A percentile compares a stretch with the other conserved stretches of the same genome.
Conservation (phyloP, 2,888 invertebrate species). For the Perdita meconis region DNA sequence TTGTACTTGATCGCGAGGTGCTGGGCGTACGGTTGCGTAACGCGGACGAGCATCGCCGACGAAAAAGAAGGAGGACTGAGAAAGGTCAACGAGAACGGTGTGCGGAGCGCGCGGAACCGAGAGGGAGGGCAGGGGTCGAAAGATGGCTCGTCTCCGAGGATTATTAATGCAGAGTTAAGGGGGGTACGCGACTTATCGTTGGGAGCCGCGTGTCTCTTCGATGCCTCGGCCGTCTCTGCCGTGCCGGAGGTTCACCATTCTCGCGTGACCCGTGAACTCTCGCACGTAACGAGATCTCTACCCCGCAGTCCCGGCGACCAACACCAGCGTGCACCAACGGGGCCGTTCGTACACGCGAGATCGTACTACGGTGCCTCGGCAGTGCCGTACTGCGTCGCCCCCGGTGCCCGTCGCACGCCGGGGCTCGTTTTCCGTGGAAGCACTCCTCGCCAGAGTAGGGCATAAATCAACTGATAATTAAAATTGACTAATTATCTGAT, state of each 20-base stretch:
- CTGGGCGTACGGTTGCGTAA: conserved; percentile 25
- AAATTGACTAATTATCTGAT: no score
- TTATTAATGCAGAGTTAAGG: conserved; percentile 69
- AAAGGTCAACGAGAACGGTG: conserved; percentile 5
- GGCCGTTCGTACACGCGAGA: conserved; percentile 56
- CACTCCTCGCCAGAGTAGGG: no score
- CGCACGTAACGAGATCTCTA: conserved; percentile 79
- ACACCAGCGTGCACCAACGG: conserved; percentile 47
- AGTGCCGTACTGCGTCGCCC: conserved; percentile 59
- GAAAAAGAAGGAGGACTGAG: conserved; percentile 8
- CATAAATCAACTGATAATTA: no score
- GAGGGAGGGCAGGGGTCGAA: neutral
- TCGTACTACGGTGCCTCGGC: conserved; percentile 44
- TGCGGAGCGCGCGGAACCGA: neutral
- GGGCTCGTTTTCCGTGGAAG: conserved; percentile 66
- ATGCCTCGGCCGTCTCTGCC: conserved; percentile 65
- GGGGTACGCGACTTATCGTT: conserved; percentile 69
- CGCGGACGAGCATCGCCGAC: conserved; percentile 14
- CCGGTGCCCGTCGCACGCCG: conserved; percentile 48
- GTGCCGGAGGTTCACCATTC: conserved; percentile 78
- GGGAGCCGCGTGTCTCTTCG: conserved; percentile 65
- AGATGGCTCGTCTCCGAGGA: conserved; percentile 52
- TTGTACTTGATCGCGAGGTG: neutral
- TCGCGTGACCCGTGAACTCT: conserved; percentile 81
- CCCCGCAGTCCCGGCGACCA: conserved; percentile 55